These are phyloP conservation scores for Cliona cf. orientalis DNA, from an alignment of 37 sponge, comb jelly and placozoan species.

Conservation along the genomic window DNA sequence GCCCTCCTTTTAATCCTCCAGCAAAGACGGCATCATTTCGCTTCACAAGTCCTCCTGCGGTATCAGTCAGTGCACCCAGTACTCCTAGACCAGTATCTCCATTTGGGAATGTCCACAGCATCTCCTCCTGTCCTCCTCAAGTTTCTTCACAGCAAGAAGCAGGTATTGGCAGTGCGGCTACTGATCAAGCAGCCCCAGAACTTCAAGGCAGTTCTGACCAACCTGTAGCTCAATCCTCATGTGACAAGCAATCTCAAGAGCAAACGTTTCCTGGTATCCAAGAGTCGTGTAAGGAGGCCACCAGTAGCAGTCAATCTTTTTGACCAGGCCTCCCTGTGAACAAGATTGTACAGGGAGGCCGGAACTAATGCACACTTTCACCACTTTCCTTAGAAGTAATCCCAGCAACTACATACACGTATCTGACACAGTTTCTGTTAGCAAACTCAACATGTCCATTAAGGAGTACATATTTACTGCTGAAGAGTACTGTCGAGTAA, in stretches of 20 bases:
- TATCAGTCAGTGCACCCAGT: too few species aligned
- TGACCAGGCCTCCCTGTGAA: background rate
- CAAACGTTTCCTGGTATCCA: too few species aligned
- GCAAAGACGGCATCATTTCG: background rate
- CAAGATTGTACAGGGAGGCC: background rate
- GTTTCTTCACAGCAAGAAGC: background rate
- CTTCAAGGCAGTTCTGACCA: too few species aligned
- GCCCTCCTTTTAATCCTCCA: background rate
- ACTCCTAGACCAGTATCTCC: background rate
- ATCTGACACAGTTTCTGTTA: slow-evolving; percentile 1
- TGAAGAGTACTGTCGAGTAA: background rate
- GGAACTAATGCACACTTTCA: background rate
- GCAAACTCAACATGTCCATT: background rate
- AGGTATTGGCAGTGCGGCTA: background rate
- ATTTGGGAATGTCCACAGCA: too few species aligned
- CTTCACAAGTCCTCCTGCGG: background rate
- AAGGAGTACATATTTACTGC: background rate
- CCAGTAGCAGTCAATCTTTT: background rate
- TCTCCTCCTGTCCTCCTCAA: too few species aligned
- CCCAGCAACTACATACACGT: background rate
- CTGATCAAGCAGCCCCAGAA: background rate
- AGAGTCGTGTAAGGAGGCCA: too few species aligned
- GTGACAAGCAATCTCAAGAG: too few species aligned
- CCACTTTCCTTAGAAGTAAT: background rate
- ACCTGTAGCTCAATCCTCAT: too few species aligned